Conservation (phyloP, 30 jellyfish, hydroid and myxozoan species). For the Hydractinia symbiolongicarpus region DNA sequence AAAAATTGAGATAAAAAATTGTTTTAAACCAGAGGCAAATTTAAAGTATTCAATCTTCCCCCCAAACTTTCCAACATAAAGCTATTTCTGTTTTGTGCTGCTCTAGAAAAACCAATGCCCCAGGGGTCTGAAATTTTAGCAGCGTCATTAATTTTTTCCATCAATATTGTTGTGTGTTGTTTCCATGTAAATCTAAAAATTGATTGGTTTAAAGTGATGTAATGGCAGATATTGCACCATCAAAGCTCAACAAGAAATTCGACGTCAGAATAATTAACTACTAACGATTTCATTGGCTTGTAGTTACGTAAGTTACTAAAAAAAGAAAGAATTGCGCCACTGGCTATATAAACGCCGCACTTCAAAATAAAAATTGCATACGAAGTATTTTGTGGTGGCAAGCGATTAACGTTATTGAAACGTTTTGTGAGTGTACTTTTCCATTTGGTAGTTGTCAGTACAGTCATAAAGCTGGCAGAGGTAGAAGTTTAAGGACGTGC, state of each 20-base stretch:
- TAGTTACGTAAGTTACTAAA: constrained; percentile 5
- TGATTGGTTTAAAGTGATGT: constrained; percentile 8
- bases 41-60: too few species aligned
- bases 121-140: too few species aligned
- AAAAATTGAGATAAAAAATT: too few species aligned
- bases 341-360: neutral
- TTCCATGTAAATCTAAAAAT: neutral
- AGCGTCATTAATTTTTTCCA: too few species aligned
- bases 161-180: too few species aligned
- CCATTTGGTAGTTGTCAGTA: neutral
- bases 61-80: too few species aligned
- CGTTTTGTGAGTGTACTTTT: neutral
- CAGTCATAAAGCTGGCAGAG: neutral
- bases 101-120: too few species aligned
- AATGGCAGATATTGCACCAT: constrained; percentile 6
- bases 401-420: neutral
- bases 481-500: neutral
- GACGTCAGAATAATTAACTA: too few species aligned
- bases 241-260: neutral
- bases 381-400: neutral
- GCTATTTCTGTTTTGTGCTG: too few species aligned
- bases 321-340: neutral
- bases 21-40: too few species aligned
- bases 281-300: neutral
- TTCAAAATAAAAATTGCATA: neutral